Evolutionary conservation across 2,797 vertebrate species (phyloP), one percentile per base, ranked within the genome.

Genomic region (Pipistrellus pygmaeus): DNA sequence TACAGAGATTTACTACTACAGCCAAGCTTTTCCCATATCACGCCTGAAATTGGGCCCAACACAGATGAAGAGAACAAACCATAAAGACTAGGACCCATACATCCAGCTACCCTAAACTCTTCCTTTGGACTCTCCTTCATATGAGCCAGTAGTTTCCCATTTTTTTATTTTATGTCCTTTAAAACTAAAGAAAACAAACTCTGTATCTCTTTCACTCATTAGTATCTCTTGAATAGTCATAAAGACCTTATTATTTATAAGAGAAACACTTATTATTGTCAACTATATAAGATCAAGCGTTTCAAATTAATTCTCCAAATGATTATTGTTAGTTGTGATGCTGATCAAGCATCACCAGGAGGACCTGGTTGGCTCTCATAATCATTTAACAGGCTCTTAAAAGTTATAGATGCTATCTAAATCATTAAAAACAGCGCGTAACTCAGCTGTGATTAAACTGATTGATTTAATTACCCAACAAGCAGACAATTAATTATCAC

Each of bases 391-490:
- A 78, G 38, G 17, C 46, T 88, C 91, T 90, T 83, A 73, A 81
- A 86, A 88, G 38, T 90, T 73, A 46, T 18, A 88, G 15, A 62
- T 69, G 81, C 8, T 35, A 51, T 90, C 62, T 93, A 76, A 81
- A 84, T 90, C 88, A 92, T 72, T 94, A 84, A 90, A 62, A 20
- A 87, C 53, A 90, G 72, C 44, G 64, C 64, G 75, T 32, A 87
- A 89, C 32, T 87, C 38, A 64, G 91, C 84, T 71, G 55, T 93
- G 85, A 86, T 90, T 88, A 95, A 27, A 62, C 1, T 55, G 32
- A 94, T 92, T 93, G 88, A 75, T 66, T 94, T 88, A 96, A 94
- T 91, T 93, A 72, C 41, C 88, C 71, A 88, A 48, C 38, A 93
- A 96, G 48, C 12, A 94, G 27, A 60, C 53, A 88, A 94, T 75